Conservation (phyloP, 1,140 invertebrate genomes). For the Aphelinus certus region DNA sequence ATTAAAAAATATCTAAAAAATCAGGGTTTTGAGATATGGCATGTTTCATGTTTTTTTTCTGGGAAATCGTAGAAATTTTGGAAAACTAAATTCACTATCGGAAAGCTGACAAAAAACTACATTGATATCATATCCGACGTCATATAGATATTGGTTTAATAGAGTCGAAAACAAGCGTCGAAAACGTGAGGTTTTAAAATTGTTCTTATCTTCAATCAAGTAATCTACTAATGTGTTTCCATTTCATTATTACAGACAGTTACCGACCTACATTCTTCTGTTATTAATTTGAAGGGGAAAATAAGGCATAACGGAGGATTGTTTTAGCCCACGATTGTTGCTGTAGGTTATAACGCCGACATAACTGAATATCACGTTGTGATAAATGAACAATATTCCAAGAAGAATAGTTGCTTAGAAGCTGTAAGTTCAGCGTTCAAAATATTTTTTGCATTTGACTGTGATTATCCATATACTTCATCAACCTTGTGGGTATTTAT, state of each 20-base stretch:
- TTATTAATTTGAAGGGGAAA: not conserved
- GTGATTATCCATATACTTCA: constrained; percentile 20
- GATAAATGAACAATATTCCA: constrained; percentile 15
- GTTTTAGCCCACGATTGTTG: constrained; percentile 17
- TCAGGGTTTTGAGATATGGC: no score
- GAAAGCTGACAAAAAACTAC: no score
- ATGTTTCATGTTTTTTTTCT: no score
- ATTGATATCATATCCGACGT: no score
- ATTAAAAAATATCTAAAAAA: no score
- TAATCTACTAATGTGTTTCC: no score
- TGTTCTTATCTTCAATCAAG: no score
- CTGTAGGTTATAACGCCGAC: constrained; percentile 7
- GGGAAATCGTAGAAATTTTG: no score
- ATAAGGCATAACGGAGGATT: not conserved
- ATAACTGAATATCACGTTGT: constrained; percentile 5
- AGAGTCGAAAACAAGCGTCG: no score
- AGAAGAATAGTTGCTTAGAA: constrained; percentile 3
- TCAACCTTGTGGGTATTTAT: constrained; percentile 26
- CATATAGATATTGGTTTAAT: no score
- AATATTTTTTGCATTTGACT: constrained; percentile 31
- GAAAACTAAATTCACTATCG: no score
- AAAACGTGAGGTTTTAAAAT: no score
- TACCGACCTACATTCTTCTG: not conserved
- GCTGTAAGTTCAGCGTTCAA: constrained; percentile 8
- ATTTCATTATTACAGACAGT: not conserved